A percentile compares a stretch with the other conserved stretches of the same genome.
Conservation (phyloP, 2,888 invertebrate species). For the Nipponacmea schrenckii region DNA sequence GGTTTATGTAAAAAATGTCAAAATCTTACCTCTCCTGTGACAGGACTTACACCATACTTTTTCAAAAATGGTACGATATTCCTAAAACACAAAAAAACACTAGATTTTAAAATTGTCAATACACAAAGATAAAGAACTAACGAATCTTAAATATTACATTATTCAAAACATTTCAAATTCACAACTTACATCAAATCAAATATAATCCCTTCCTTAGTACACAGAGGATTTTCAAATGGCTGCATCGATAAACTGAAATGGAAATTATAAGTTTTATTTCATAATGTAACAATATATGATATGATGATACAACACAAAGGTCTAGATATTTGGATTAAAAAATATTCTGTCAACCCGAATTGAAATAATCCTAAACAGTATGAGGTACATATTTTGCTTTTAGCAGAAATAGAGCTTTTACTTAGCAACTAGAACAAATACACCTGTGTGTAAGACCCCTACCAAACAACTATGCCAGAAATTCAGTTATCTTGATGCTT, state of each 20-base stretch:
- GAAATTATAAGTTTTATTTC: slow-evolving; percentile 16
- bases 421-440: neutral
- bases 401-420: neutral
- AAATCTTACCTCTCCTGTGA: slow-evolving; percentile 81
- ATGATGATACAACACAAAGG: no score
- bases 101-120: slow-evolving; percentile 1
- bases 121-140: neutral
- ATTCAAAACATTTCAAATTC: no score
- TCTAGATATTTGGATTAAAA: no score
- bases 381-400: no score
- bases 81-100: slow-evolving; percentile 54
- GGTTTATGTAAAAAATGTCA: no score
- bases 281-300: neutral
- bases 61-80: slow-evolving; percentile 87
- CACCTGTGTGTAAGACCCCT: no score
- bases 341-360: no score
- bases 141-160: no score
- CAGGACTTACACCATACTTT: slow-evolving; percentile 92
- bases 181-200: slow-evolving; percentile 79
- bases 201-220: slow-evolving; percentile 89
- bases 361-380: no score
- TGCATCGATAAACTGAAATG: slow-evolving; percentile 81
- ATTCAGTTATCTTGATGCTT: slow-evolving; percentile 15
- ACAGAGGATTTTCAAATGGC: slow-evolving; percentile 91
- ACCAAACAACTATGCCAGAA: no score